phyloP scores from a whole-genome alignment of 2,888 invertebrate genomes.

The Magallana nippona region DNA sequence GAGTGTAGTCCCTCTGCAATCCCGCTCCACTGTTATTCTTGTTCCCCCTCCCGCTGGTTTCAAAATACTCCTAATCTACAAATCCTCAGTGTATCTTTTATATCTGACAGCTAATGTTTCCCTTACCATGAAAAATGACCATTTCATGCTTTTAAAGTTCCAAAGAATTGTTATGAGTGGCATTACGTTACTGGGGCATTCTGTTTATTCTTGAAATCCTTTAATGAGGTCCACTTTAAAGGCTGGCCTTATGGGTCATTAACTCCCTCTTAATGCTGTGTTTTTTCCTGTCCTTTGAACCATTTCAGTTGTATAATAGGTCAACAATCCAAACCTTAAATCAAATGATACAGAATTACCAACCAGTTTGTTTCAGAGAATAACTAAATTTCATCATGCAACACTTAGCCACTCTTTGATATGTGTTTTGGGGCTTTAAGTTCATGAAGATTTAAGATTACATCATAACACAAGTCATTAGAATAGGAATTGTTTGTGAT shows the following conservation, averaged over 20 bases:
- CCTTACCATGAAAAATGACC: constrained; percentile 14
- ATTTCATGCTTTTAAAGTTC: constrained; percentile 31
- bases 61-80: constrained; percentile 12
- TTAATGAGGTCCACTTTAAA: constrained; percentile 4
- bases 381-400: too few relatives aligned
- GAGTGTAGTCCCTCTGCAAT: background rate
- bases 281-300: background rate
- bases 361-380: too few relatives aligned
- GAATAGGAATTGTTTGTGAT: too few relatives aligned
- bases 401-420: too few relatives aligned
- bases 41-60: constrained; percentile 6
- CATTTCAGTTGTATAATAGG: background rate
- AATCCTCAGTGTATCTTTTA: background rate
- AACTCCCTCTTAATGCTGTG: background rate
- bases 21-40: background rate
- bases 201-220: constrained; percentile 11
- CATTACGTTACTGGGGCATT: constrained; percentile 26
- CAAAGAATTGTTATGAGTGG: background rate
- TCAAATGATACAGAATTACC: too few relatives aligned
- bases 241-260: constrained; percentile 4
- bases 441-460: too few relatives aligned
- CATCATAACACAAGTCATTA: too few relatives aligned
- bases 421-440: too few relatives aligned
- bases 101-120: constrained; percentile 29
- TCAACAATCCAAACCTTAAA: background rate